Evolutionary conservation across 2,888 invertebrate genomes (phyloP), one percentile per base, ranked within the genome.

Genomic region (Conus canariensis): DNA sequence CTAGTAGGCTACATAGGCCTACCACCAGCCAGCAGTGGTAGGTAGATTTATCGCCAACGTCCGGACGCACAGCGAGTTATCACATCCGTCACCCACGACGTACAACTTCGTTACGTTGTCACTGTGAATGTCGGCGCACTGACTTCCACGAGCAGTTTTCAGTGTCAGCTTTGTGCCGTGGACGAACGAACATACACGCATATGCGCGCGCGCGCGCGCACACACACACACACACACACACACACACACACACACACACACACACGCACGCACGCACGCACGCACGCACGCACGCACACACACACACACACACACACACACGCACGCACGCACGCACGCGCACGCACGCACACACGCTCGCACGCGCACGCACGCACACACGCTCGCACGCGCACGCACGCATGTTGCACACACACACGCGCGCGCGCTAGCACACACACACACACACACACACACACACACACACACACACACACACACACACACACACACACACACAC

Each of bases 191-290:
- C 30, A 77, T 25, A 77, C 30, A 30, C 77, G 30, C 30, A 30
- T 25, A 77, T 16, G 16, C 30, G 25, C 77, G 30, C 77, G 25
- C 77, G 30, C 70, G 22, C 67, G 22, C 67, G 22, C 67, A 19
- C 67, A 9, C 67, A 70, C 67, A 70, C 67, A 70, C 67, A 70
- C 67, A 70, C 67, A 70, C 67, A 70, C 67, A 70, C 67, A 70
- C 67, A 70, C 67, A 70, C 67, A 70, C 67, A 70, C 67, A 70
- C 67, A 70, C 67, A 70, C 67, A 70, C 67, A 70, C 67, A 70
- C 67, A 70, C 67, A 70, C 67, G 16, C 67, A 70, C 67, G 16
- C 67, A 70, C 67, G 22, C 67, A 70, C 67, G 16, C 67, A 19
- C n/a, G 74, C 22, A 9, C n/a, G n/a, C 8, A 9, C n/a, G 22